Percentiles rank a stretch among this genome's conserved stretches.
phyloP scores from a whole-genome alignment of 1,140 invertebrate species.

The Sycophila sp. region DNA sequence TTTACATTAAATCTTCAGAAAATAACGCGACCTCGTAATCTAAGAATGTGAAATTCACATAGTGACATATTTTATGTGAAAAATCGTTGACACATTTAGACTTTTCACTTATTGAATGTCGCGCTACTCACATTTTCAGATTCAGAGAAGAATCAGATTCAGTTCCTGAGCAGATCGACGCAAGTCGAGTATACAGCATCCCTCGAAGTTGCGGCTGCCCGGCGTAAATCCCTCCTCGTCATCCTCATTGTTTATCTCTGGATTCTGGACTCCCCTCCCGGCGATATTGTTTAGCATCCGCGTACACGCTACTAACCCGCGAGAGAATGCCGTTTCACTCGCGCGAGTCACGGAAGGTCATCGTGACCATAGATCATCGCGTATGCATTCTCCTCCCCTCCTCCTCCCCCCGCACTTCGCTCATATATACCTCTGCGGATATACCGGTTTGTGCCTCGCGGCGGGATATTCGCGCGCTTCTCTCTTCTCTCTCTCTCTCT shows the following conservation, averaged over 20 bases:
- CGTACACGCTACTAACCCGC: slow-evolving; percentile 47
- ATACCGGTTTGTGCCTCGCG: slow-evolving; percentile 35
- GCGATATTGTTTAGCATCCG: slow-evolving; percentile 58
- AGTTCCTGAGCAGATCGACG: too few relatives aligned
- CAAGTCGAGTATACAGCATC: too few relatives aligned
- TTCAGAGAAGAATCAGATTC: too few relatives aligned
- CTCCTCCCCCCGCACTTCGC: background rate
- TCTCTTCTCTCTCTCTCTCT: background rate
- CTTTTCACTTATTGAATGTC: too few relatives aligned
- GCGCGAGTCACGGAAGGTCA: slow-evolving; percentile 50
- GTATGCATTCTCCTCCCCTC: background rate
- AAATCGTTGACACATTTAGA: too few relatives aligned
- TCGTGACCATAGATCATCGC: slow-evolving; percentile 46
- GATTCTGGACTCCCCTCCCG: slow-evolving; percentile 35
- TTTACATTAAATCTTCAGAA: too few relatives aligned
- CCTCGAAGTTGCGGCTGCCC: too few relatives aligned
- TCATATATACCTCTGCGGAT: slow-evolving; percentile 21
- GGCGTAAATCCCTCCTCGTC: too few relatives aligned
- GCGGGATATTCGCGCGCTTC: slow-evolving; percentile 26
- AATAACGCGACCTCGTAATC: too few relatives aligned
- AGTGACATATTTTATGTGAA: too few relatives aligned
- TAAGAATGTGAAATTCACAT: too few relatives aligned
- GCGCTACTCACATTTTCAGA: too few relatives aligned
- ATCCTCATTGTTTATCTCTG: background rate
- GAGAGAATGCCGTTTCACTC: slow-evolving; percentile 41